phyloP scores from a whole-genome alignment of 2,113 vertebrate species.

The Menidia beryllina region DNA sequence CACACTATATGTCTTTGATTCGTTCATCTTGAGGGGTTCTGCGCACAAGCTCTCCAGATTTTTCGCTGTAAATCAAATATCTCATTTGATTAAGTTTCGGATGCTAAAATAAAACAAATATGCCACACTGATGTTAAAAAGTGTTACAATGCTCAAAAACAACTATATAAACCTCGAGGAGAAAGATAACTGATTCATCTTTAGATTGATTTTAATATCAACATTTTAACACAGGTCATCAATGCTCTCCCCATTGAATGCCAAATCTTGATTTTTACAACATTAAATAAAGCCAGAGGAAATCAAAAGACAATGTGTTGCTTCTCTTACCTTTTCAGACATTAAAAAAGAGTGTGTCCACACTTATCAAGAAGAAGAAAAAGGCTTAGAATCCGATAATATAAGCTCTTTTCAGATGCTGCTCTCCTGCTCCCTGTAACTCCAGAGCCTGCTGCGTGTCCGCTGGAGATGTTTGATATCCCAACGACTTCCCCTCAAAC shows the following conservation, averaged over 20 bases:
- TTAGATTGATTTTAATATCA: not conserved
- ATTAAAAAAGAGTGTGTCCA: constrained; percentile 71
- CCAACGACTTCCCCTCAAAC: constrained; percentile 34
- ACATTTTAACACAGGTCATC: not conserved
- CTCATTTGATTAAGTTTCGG: not conserved
- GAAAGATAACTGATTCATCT: not conserved
- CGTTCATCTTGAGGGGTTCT: not conserved
- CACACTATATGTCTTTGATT: too few species aligned
- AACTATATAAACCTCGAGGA: not conserved
- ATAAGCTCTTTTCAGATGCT: constrained; percentile 26
- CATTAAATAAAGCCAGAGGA: not conserved
- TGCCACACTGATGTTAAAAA: not conserved
- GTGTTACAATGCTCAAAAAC: constrained; percentile 4
- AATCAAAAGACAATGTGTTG: not conserved
- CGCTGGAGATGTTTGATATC: constrained; percentile 30
- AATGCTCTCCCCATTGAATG: not conserved
- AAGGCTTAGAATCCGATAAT: constrained; percentile 52
- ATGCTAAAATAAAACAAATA: not conserved
- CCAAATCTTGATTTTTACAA: not conserved
- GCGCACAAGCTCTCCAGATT: not conserved
- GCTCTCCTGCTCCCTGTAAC: constrained; percentile 33
- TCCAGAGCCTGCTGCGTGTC: constrained; percentile 39
- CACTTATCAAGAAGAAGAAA: constrained; percentile 43
- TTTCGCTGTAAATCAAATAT: not conserved
- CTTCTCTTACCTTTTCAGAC: constrained; percentile 81